Conservation (phyloP, 2,888 invertebrate species). For the Nomada goodeniana region DNA sequence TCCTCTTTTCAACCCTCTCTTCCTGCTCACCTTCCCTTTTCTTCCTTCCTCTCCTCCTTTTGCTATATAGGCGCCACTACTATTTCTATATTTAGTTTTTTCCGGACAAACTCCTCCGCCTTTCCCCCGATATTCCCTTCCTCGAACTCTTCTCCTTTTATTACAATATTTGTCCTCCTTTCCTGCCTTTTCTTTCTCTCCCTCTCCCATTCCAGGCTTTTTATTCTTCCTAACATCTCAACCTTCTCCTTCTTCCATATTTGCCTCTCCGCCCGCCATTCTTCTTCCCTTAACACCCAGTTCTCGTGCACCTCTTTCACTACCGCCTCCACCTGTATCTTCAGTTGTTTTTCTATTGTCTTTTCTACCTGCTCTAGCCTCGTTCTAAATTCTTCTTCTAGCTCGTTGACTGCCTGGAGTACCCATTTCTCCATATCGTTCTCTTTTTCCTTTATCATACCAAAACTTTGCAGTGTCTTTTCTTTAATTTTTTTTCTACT, state of each 20-base stretch:
- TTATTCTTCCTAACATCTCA: neutral
- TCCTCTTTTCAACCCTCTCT: neutral
- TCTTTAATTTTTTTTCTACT: neutral
- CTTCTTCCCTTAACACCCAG: neutral
- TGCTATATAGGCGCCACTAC: no score
- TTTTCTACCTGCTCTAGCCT: neutral
- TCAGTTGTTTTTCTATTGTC: neutral
- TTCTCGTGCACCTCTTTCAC: neutral
- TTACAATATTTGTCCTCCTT: no score
- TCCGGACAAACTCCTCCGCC: no score
- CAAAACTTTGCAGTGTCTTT: neutral
- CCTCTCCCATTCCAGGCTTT: neutral
- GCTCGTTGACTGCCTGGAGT: no score
- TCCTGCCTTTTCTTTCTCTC: neutral
- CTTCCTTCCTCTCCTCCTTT: neutral
- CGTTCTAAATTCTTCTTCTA: neutral
- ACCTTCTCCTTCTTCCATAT: neutral
- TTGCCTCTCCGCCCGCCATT: neutral
- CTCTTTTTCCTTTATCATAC: slow-evolving; percentile 3
- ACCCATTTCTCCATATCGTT: neutral
- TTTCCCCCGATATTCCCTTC: no score
- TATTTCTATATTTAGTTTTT: no score
- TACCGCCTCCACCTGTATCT: neutral
- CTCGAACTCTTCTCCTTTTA: no score
- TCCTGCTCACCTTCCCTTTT: neutral